phyloP scores from a whole-genome alignment of 1,140 invertebrate genomes.

The Calephelis nemesis region DNA sequence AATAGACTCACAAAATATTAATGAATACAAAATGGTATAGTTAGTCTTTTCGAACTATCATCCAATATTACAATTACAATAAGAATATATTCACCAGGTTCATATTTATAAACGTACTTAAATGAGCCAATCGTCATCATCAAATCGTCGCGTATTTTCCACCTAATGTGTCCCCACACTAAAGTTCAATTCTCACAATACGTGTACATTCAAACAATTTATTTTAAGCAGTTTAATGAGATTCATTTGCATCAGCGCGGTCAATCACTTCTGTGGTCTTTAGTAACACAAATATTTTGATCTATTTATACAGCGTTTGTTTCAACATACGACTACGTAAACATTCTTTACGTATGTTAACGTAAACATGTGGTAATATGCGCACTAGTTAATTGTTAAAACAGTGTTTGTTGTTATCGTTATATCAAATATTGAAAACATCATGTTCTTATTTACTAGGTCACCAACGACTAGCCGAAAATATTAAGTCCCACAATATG shows the following conservation, averaged over 20 bases:
- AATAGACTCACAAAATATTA: no score
- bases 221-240: slow-evolving; percentile 38
- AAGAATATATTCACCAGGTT: background rate
- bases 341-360: background rate
- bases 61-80: no score
- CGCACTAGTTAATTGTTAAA: background rate
- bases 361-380: background rate
- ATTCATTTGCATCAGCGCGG: slow-evolving; percentile 45
- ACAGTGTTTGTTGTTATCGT: background rate
- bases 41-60: no score
- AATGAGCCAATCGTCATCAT: no score
- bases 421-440: no score
- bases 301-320: slow-evolving; percentile 9
- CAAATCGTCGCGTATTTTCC: no score
- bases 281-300: slow-evolving; percentile 5
- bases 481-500: no score
- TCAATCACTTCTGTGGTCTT: slow-evolving; percentile 37
- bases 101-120: background rate
- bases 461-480: no score
- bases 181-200: slow-evolving; percentile 1
- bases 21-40: no score
- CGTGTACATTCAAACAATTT: background rate
- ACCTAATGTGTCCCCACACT: background rate
- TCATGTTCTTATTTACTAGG: no score
- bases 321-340: background rate